Percentiles rank a stretch among this genome's conserved stretches.
phyloP scores from a whole-genome alignment of 1,140 invertebrate species.

The Glossosoma conforme region DNA sequence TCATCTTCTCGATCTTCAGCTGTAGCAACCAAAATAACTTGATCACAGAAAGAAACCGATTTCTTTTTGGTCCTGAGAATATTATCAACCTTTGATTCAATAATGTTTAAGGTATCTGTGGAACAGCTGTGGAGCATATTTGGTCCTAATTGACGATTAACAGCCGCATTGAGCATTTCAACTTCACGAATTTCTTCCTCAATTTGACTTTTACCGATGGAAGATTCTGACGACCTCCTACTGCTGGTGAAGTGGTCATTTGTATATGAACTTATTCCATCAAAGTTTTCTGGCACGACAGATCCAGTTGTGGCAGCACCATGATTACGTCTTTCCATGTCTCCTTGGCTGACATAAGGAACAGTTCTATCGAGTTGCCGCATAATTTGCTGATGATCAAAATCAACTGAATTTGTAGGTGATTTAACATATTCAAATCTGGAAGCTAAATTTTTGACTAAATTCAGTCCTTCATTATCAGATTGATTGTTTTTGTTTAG shows the following conservation, averaged over 20 bases:
- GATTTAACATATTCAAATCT: constrained; percentile 69
- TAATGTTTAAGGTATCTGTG: constrained; percentile 27
- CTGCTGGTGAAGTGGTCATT: constrained; percentile 17
- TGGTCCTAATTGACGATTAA: constrained; percentile 43
- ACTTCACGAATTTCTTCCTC: constrained; percentile 51
- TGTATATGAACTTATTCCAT: constrained; percentile 18
- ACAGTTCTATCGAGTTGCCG: background rate
- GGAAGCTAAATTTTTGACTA: constrained; percentile 74
- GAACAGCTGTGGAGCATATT: constrained; percentile 26
- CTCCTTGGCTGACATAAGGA: constrained; percentile 1
- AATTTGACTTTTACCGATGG: constrained; percentile 44
- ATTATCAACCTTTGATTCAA: constrained; percentile 29
- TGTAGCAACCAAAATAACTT: constrained; percentile 85
- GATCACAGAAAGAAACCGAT: constrained; percentile 89
- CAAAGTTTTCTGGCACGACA: constrained; percentile 1
- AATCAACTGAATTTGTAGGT: constrained; percentile 25
- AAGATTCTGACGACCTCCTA: constrained; percentile 43
- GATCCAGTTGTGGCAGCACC: background rate
- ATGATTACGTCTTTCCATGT: background rate
- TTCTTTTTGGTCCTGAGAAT: constrained; percentile 75
- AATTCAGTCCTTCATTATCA: constrained; percentile 25
- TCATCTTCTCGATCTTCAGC: constrained; percentile 88
- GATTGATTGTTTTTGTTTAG: constrained; percentile 34
- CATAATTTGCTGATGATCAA: constrained; percentile 25
- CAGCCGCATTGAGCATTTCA: constrained; percentile 49